These are phyloP conservation scores for Lynx canadensis DNA, from an alignment of 2,113 vertebrate genomes.

Conservation along the genomic window DNA sequence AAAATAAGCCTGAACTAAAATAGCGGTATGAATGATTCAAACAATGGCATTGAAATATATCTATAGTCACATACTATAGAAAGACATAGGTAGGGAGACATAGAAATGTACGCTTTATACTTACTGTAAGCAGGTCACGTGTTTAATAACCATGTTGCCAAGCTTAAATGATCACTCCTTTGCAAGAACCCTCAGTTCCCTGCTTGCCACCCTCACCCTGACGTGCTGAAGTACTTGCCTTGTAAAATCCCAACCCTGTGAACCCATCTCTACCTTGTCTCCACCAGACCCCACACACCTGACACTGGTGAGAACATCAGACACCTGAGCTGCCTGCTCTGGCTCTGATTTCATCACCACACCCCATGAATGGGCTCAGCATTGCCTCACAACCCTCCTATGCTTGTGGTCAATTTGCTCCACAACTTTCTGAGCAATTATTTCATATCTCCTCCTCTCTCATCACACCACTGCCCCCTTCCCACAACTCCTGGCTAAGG, in stretches of 20 bases:
- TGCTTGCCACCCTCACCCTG: not conserved
- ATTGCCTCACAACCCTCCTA: no score
- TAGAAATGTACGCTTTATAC: not conserved
- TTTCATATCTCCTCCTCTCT: not conserved
- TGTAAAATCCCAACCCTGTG: not conserved
- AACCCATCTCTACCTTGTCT: not conserved
- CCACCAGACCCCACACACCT: not conserved
- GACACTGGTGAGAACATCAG: not conserved
- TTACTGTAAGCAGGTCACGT: not conserved
- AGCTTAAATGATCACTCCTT: not conserved
- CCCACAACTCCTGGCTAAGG: not conserved
- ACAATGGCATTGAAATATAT: not conserved
- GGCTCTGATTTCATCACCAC: not conserved
- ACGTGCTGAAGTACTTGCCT: not conserved
- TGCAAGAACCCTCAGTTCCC: not conserved
- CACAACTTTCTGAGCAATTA: not conserved
- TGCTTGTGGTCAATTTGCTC: not conserved
- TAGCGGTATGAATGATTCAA: not conserved
- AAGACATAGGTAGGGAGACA: not conserved
- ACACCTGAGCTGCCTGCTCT: rapidly evolving
- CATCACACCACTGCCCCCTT: not conserved
- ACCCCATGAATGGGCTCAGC: not conserved
- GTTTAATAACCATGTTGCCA: not conserved
- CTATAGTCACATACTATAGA: not conserved
- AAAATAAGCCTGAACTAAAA: constrained; percentile 60